Evolutionary conservation across 2,888 invertebrate species (phyloP).

Genomic region (Ectemnius continuus): DNA sequence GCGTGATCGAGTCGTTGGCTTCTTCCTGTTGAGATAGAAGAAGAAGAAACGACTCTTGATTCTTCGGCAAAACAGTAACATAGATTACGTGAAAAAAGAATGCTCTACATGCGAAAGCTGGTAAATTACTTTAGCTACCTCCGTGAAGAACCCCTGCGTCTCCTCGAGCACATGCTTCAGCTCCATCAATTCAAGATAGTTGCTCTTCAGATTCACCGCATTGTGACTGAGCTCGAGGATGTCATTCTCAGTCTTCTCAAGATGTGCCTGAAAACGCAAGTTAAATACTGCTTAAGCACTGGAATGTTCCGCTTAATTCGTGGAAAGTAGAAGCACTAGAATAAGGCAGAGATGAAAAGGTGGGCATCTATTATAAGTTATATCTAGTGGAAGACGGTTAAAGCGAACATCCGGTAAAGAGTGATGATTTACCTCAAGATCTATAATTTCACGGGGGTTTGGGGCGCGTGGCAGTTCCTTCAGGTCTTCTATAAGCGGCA

Average conservation of each 20-base stretch:
- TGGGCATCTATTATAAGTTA: too few relatives aligned
- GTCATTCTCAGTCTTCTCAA: constrained; percentile 97
- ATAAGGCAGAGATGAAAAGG: too few relatives aligned
- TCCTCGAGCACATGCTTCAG: constrained; percentile 94
- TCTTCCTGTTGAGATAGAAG: constrained; percentile 82
- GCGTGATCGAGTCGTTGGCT: constrained; percentile 82
- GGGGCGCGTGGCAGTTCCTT: constrained; percentile 83
- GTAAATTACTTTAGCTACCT: constrained; percentile 78
- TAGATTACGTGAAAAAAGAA: constrained; percentile 66
- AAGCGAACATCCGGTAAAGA: not conserved
- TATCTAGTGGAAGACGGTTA: too few relatives aligned
- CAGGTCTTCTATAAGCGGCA: constrained; percentile 84
- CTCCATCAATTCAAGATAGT: constrained; percentile 94
- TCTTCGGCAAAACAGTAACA: constrained; percentile 75
- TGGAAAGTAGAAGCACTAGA: too few relatives aligned
- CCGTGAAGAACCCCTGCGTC: constrained; percentile 93
- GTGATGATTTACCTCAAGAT: constrained; percentile 85
- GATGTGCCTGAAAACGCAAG: constrained; percentile 83
- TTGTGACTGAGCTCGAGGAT: constrained; percentile 95
- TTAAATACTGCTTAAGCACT: not conserved
- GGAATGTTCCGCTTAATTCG: constrained; percentile 17
- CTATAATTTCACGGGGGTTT: constrained; percentile 90
- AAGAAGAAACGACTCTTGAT: constrained; percentile 74
- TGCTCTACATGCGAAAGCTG: constrained; percentile 58
- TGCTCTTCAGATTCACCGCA: constrained; percentile 93